Evolutionary conservation across 1,140 invertebrate genomes (phyloP).

Genomic region (Spodoptera frugiperda): DNA sequence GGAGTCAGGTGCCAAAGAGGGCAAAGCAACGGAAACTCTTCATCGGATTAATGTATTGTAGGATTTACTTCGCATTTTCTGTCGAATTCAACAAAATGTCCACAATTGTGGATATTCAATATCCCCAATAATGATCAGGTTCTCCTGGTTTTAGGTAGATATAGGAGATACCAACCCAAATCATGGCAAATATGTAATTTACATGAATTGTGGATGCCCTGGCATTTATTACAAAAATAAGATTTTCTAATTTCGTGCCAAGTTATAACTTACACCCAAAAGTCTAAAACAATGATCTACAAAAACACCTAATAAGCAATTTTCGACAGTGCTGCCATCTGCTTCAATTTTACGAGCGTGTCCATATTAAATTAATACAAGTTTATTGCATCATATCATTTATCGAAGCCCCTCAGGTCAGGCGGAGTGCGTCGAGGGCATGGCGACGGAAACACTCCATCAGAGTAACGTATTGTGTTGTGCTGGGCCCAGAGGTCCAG

Average conservation of each 20-base stretch:
- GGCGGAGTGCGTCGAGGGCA: conserved; percentile 14
- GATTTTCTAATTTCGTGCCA: no score
- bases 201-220: no score
- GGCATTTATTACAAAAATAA: no score
- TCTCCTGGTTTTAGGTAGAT: no score
- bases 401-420: conserved; percentile 2
- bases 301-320: no score
- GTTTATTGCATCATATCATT: conserved; percentile 1
- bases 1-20: conserved; percentile 12
- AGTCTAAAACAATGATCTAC: no score
- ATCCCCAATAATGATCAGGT: no score
- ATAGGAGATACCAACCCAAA: no score
- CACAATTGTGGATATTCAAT: no score
- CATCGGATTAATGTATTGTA: conserved; percentile 9
- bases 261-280: not conserved
- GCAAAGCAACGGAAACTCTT: conserved; percentile 9
- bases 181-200: no score
- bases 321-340: no score
- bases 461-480: conserved; percentile 22
- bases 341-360: no score
- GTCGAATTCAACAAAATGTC: not conserved
- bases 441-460: conserved; percentile 20
- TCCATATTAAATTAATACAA: not conserved
- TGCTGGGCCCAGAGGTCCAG: not conserved
- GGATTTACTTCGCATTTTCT: not conserved